phyloP scores from a whole-genome alignment of 2,888 invertebrate species.

The Amblyjoppa proteus region DNA sequence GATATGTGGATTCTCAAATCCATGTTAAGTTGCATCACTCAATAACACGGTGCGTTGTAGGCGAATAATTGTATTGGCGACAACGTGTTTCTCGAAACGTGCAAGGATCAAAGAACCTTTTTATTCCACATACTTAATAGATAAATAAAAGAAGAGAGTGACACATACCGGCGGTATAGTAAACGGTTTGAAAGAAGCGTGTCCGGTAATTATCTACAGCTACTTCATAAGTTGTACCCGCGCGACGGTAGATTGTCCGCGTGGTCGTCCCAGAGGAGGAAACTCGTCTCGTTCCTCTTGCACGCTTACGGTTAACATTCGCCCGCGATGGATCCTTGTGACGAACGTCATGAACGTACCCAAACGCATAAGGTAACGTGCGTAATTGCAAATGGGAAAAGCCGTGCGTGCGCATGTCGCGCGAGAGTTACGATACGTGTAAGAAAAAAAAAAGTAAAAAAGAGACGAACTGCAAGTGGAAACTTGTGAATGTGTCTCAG shows the following conservation, averaged over 20 bases:
- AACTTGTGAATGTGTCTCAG: slow-evolving; percentile 72
- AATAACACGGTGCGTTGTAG: neutral
- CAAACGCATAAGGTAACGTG: slow-evolving; percentile 46
- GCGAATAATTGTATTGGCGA: slow-evolving; percentile 44
- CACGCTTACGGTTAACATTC: neutral
- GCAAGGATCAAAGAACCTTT: slow-evolving; percentile 23
- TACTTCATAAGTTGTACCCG: slow-evolving; percentile 44
- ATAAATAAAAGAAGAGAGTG: slow-evolving; percentile 43
- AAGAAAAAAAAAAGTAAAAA: slow-evolving; percentile 28
- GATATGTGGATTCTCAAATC: neutral
- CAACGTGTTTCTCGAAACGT: slow-evolving; percentile 31
- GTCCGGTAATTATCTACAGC: slow-evolving; percentile 32
- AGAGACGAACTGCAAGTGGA: slow-evolving; percentile 54
- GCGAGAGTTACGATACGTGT: slow-evolving; percentile 12
- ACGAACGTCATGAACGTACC: slow-evolving; percentile 9
- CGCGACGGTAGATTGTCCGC: slow-evolving; percentile 54
- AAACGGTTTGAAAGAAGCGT: slow-evolving; percentile 12
- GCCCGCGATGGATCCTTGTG: neutral
- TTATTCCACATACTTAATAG: neutral
- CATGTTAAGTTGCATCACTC: neutral
- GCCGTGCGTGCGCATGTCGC: slow-evolving; percentile 19
- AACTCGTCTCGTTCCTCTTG: slow-evolving; percentile 43
- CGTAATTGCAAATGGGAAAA: slow-evolving; percentile 51
- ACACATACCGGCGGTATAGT: neutral
- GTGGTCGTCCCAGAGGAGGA: slow-evolving; percentile 65